Conservation (phyloP, 2,113 vertebrate genomes). For the Donacobius atricapilla region DNA sequence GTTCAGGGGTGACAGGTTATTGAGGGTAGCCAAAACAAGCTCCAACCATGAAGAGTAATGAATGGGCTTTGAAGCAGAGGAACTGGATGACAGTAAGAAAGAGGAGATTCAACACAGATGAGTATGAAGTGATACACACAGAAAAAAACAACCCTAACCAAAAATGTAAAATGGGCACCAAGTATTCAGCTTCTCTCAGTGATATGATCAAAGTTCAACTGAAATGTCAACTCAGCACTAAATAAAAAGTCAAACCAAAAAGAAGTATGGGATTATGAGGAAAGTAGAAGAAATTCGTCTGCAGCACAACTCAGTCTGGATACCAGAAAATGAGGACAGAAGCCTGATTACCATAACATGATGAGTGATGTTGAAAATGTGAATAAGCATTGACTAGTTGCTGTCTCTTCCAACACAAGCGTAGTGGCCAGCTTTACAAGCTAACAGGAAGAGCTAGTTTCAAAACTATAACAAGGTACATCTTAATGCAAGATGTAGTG, state of each 20-base stretch:
- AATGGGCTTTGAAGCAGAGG: not conserved
- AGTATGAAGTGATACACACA: not conserved
- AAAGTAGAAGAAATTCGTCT: not conserved
- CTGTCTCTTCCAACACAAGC: not conserved
- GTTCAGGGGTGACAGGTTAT: not conserved
- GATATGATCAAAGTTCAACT: not conserved
- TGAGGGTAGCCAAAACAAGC: not conserved
- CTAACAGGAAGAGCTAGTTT: not conserved
- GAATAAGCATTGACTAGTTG: slow-evolving; percentile 1
- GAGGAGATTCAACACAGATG: not conserved
- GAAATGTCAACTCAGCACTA: not conserved
- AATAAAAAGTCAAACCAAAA: not conserved
- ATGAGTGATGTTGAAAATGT: not conserved
- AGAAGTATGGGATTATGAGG: not conserved
- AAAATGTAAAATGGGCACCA: not conserved
- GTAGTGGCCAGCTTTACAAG: not conserved
- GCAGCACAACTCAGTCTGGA: not conserved
- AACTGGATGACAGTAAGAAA: not conserved
- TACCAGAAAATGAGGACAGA: not conserved
- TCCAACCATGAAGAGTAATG: not conserved
- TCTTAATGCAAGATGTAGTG: not conserved
- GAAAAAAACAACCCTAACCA: not conserved
- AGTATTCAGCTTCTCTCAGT: not conserved
- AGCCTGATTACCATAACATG: not conserved
- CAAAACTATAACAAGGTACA: not conserved